Evolutionary conservation across 2,113 vertebrate species (phyloP).

Genomic region (Nannospalax galili): DNA sequence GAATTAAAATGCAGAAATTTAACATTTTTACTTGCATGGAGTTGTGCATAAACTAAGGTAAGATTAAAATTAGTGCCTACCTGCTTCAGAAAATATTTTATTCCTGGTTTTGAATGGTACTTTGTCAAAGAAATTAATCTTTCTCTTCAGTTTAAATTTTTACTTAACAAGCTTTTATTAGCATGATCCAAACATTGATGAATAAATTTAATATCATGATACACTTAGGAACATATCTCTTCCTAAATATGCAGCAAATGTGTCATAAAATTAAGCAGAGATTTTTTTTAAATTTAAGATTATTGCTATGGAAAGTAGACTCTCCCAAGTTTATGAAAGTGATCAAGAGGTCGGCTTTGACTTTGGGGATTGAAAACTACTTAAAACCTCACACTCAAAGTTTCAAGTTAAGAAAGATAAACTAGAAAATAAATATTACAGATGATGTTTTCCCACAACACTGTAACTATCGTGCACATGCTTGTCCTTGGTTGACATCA

Average conservation of each 20-base stretch:
- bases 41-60: not conserved
- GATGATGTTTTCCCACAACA: not conserved
- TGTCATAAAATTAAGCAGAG: not conserved
- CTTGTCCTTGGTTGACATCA: not conserved
- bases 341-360: slow-evolving; percentile 16
- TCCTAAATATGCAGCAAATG: not conserved
- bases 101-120: slow-evolving; percentile 1
- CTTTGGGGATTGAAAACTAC: not conserved
- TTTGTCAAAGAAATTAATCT: slow-evolving; percentile 15
- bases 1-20: not conserved
- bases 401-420: not conserved
- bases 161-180: slow-evolving; percentile 53
- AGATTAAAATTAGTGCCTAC: not conserved
- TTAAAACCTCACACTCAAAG: not conserved
- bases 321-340: not conserved
- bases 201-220: slow-evolving; percentile 52
- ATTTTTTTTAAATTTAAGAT: slow-evolving; percentile 35
- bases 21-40: not conserved
- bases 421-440: not conserved
- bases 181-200: slow-evolving; percentile 18
- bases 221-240: not conserved
- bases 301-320: not conserved
- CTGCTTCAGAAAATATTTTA: not conserved
- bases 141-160: slow-evolving; percentile 28
- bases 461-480: not conserved